Percentiles rank a stretch among this genome's conserved stretches.
phyloP scores from a whole-genome alignment of 2,888 invertebrate species.

The Phorcus lineatus region DNA sequence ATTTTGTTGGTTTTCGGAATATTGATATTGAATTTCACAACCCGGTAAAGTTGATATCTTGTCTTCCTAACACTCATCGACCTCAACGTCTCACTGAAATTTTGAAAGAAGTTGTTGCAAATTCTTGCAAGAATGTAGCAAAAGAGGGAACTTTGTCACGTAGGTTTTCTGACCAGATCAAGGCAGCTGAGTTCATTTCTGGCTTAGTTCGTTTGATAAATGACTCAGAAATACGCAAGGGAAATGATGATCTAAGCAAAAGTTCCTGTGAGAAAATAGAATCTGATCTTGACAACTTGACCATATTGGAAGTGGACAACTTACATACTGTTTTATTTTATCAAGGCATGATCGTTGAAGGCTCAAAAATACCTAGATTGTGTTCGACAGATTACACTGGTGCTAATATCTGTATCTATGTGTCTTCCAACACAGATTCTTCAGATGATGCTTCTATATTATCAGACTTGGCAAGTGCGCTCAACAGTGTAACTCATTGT shows the following conservation, averaged over 20 bases:
- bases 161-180: not conserved
- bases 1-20: conserved; percentile 33
- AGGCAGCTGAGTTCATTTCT: not conserved
- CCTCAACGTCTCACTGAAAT: conserved; percentile 47
- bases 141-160: not conserved
- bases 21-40: conserved; percentile 17
- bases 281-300: no score
- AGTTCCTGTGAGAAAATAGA: no score
- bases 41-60: conserved; percentile 27
- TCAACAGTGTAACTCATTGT: not conserved
- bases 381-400: not conserved
- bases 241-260: no score
- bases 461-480: not conserved
- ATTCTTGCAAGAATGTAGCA: not conserved
- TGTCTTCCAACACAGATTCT: not conserved
- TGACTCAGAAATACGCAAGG: not conserved
- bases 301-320: no score
- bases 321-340: no score
- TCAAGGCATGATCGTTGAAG: not conserved
- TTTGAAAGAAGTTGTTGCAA: conserved; percentile 44
- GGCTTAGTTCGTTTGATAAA: not conserved
- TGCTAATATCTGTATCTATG: not conserved
- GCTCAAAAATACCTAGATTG: not conserved
- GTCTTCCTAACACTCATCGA: conserved; percentile 39
- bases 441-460: not conserved